phyloP scores from a whole-genome alignment of 2,113 vertebrate genomes.

The Taxidea taxus region DNA sequence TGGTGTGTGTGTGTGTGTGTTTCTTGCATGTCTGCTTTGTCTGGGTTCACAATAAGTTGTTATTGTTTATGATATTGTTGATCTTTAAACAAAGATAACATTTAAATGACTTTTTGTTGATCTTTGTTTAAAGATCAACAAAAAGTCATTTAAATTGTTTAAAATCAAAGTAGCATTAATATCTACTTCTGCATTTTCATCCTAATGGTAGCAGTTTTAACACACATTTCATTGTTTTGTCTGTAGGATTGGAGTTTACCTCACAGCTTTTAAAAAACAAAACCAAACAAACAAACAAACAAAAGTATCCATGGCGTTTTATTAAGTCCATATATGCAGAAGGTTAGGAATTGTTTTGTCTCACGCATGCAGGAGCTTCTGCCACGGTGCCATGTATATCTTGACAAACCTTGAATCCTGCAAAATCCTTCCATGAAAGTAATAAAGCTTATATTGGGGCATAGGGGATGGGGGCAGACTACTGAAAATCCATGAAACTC shows the following conservation, averaged over 20 bases:
- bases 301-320: not conserved
- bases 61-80: not conserved
- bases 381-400: not conserved
- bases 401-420: not conserved
- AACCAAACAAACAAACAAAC: not conserved
- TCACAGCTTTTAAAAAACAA: not conserved
- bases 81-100: too few relatives aligned
- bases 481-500: not conserved
- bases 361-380: not conserved
- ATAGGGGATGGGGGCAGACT: not conserved
- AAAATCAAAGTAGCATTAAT: not conserved
- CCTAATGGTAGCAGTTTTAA: not conserved
- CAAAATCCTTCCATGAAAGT: not conserved
- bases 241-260: not conserved
- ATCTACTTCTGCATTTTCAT: not conserved
- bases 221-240: not conserved
- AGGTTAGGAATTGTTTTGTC: not conserved
- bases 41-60: not conserved
- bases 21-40: not conserved
- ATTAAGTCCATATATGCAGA: not conserved
- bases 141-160: not conserved
- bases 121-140: not conserved
- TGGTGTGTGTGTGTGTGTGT: not conserved
- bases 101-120: too few relatives aligned
- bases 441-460: not conserved